Percentiles rank a stretch among this genome's conserved stretches.
These are phyloP conservation scores for Sminthurides bifidus DNA, from an alignment of 1,140 invertebrate species.

Conservation along the genomic window DNA sequence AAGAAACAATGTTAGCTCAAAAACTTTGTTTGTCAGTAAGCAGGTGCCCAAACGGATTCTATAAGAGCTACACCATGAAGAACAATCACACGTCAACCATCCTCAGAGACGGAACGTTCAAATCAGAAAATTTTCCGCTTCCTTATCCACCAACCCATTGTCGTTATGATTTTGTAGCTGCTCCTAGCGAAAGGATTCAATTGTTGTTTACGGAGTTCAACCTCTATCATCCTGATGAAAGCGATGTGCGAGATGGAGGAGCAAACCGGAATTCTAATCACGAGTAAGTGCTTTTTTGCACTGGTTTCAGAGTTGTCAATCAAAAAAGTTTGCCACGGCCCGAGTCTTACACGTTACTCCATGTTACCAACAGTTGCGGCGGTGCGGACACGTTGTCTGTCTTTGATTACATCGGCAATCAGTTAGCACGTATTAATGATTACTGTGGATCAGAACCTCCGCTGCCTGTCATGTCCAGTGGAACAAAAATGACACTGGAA, in stretches of 20 bases:
- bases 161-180: conserved; percentile 69
- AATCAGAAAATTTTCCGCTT: conserved; percentile 60
- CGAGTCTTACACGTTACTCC: no score
- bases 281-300: no score
- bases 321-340: no score
- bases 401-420: conserved; percentile 62
- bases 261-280: no score
- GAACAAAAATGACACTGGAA: conserved; percentile 59
- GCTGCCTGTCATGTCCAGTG: conserved; percentile 77
- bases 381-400: conserved; percentile 63
- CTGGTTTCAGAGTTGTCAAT: no score
- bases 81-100: neutral
- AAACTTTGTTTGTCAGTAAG: no score
- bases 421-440: conserved; percentile 65
- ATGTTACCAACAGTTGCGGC: conserved; percentile 61
- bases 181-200: conserved; percentile 61
- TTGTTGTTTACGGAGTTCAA: conserved; percentile 60
- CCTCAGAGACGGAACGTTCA: conserved; percentile 56
- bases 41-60: no score
- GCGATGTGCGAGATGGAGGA: neutral
- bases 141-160: conserved; percentile 51
- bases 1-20: no score
- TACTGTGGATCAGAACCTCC: conserved; percentile 65
- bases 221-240: conserved; percentile 45
- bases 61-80: no score